Base-by-base conservation (phyloP, 2,797 vertebrate species). In the Sebastiscus tertius region DNA sequence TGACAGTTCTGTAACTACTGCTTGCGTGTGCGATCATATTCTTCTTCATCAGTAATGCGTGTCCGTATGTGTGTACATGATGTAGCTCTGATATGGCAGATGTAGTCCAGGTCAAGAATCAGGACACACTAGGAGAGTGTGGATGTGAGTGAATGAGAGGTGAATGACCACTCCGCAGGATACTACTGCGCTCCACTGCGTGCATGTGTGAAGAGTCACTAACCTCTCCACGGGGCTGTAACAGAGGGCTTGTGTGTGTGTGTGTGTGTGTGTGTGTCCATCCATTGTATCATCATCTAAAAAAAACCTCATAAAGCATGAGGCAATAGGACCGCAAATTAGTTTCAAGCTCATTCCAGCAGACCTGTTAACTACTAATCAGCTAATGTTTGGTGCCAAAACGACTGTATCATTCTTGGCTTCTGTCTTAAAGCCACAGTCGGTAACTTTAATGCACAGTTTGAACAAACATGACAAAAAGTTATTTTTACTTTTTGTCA, bases 141-240 rank as follows among this genome's bases (percentile, higher is more conserved):
- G 36, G 7, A 69, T 72, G 61, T 20, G 49, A 20, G 49, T 52
- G 49, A 68, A 16, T 29, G 29, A 56, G 68, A 78, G 66, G 75
- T 77, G 67, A 79, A 71, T 77, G 68, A 54, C 60, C 49, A 18
- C 75, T 70, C 71, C 52, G 66, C 80, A 78, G 65, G 82, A 64
- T 29, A 29, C 66, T 39, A 46, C 66, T 75, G 42, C 72, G 66
- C 77, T 82, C 70, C 77, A 72, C 83, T 76, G 83, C 75, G 42
- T 80, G 72, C 66, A 52, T 71, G 79, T 82, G 69, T 70, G 64
- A 72, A 54, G 73, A 82, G 76, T 80, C 77, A 67, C 79, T 84
- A 58, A 85, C 73, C 82, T 72, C 80, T 85, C 70, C 34, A 67
- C 26, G 1, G 80, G 74, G 52, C 36, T 59, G 61, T 46, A 73